Conservation (phyloP, 2,888 invertebrate genomes). For the Digitonthophagus gazella region DNA sequence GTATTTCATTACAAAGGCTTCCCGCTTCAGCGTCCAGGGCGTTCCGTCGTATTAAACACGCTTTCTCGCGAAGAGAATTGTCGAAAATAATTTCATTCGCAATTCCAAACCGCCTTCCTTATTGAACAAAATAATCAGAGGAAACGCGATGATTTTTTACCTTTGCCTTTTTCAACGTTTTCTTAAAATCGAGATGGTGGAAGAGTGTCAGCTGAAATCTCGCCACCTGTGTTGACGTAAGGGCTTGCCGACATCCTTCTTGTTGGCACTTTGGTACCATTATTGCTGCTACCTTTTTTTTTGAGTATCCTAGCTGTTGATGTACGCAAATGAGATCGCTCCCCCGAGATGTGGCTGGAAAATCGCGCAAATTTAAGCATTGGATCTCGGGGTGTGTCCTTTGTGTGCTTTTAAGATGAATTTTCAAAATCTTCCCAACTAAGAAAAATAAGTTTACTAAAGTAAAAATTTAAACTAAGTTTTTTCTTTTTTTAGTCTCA, state of each 20-base stretch:
- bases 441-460: not conserved
- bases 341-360: not conserved
- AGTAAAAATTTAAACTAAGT: too few relatives aligned
- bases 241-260: not conserved
- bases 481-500: too few relatives aligned
- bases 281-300: not conserved
- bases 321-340: not conserved
- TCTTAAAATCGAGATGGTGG: not conserved
- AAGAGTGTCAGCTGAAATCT: not conserved
- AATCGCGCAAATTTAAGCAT: not conserved
- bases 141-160: not conserved
- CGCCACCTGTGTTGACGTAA: not conserved
- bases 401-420: not conserved
- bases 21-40: not conserved
- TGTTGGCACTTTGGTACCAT: not conserved
- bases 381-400: not conserved
- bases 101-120: not conserved
- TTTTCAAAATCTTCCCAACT: not conserved
- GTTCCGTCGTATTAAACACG: not conserved
- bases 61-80: not conserved
- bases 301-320: not conserved
- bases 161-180: not conserved
- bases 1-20: not conserved
- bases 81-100: not conserved
- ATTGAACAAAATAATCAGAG: not conserved